These are phyloP conservation scores for Drosophila mettleri DNA, from an alignment of 2,888 invertebrate species.

Conservation along the genomic window DNA sequence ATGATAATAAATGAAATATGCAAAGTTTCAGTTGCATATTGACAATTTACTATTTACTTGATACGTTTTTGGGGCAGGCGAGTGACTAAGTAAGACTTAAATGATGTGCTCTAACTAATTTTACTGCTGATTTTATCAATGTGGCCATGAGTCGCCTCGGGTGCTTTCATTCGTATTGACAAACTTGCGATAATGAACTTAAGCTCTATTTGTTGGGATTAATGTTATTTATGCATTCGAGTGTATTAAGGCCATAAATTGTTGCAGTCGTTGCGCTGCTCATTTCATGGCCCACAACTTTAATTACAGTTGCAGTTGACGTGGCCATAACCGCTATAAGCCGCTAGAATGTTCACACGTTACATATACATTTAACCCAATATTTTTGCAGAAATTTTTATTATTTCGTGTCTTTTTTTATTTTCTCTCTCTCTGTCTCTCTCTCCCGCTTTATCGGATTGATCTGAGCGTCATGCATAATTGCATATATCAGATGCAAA, in stretches of 20 bases:
- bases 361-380: slow-evolving; percentile 58
- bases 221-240: not conserved
- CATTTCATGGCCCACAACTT: slow-evolving; percentile 2
- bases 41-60: not conserved
- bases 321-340: slow-evolving; percentile 8
- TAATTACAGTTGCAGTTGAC: slow-evolving; percentile 17
- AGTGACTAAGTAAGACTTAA: not conserved
- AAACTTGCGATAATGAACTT: not conserved
- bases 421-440: not conserved
- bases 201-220: not conserved
- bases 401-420: slow-evolving; percentile 11
- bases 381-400: slow-evolving; percentile 46
- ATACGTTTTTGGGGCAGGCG: not conserved
- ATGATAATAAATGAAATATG: not conserved
- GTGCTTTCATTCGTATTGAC: not conserved
- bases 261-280: not conserved
- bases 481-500: slow-evolving; percentile 75
- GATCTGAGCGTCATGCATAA: slow-evolving; percentile 72
- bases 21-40: not conserved
- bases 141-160: not conserved
- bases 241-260: slow-evolving; percentile 1
- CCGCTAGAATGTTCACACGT: slow-evolving; percentile 43
- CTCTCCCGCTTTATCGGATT: slow-evolving; percentile 46
- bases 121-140: not conserved
- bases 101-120: not conserved